phyloP scores from a whole-genome alignment of 2,113 vertebrate genomes.

The Tiliqua scincoides region DNA sequence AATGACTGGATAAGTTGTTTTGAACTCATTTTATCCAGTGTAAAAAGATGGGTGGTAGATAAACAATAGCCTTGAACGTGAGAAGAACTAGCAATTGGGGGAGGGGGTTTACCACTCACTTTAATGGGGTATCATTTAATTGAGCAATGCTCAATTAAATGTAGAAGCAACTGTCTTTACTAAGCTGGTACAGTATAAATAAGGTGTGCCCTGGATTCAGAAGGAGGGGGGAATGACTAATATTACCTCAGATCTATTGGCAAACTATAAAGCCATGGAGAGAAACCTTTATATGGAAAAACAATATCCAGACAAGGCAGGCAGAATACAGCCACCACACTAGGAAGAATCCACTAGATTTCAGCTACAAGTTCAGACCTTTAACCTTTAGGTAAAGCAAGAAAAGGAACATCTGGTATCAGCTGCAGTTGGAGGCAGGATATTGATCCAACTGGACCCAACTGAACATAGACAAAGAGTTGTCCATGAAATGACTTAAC shows the following conservation, averaged over 20 bases:
- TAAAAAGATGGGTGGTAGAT: background rate
- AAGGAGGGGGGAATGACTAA: background rate
- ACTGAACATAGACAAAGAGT: background rate
- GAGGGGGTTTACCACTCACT: background rate
- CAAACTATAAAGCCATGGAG: slow-evolving; percentile 5
- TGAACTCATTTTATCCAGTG: background rate
- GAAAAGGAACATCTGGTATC: slow-evolving; percentile 5
- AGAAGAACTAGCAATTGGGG: background rate
- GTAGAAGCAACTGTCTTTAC: background rate
- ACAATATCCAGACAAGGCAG: background rate
- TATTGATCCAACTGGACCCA: background rate
- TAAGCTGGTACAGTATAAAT: background rate
- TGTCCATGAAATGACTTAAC: background rate
- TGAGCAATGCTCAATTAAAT: background rate
- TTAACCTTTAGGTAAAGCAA: background rate
- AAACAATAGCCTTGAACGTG: background rate
- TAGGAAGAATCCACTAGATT: slow-evolving; percentile 3
- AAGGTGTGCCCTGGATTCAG: background rate
- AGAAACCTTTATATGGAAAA: background rate
- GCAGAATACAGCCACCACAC: background rate
- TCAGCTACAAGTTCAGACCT: slow-evolving; percentile 11
- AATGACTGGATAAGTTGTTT: background rate
- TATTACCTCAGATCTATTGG: background rate
- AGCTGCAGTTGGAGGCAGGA: background rate
- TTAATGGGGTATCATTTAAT: background rate